Percentiles rank a stretch among this genome's conserved stretches.
These are phyloP conservation scores for Melieria crassipennis DNA, from an alignment of 2,888 invertebrate genomes.

Conservation along the genomic window DNA sequence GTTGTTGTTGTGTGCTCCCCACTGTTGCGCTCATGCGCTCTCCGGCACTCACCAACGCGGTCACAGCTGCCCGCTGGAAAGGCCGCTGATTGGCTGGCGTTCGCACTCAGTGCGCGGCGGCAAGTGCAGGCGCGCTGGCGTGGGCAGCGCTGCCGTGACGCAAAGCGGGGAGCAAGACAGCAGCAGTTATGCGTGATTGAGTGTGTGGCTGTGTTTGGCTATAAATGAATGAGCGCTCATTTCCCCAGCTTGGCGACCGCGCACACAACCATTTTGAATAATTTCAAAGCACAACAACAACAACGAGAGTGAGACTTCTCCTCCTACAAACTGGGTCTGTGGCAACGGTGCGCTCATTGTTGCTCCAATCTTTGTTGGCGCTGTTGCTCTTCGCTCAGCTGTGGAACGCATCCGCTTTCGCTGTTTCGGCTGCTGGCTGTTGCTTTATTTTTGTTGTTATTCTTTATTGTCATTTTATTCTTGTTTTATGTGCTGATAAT, in stretches of 20 bases:
- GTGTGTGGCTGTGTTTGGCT: slow-evolving; percentile 5
- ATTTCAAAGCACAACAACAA: not conserved
- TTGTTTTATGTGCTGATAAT: too few relatives aligned
- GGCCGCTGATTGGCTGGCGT: not conserved
- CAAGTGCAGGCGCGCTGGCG: not conserved
- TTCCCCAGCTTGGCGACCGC: slow-evolving; percentile 25
- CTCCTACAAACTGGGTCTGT: not conserved
- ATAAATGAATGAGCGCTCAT: not conserved
- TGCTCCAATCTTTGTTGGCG: not conserved
- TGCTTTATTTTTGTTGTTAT: slow-evolving; percentile 35
- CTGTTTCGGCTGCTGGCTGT: slow-evolving; percentile 15
- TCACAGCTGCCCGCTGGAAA: not conserved
- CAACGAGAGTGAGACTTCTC: not conserved
- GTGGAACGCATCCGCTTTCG: slow-evolving; percentile 29
- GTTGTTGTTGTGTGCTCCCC: slow-evolving; percentile 8
- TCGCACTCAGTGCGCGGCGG: not conserved
- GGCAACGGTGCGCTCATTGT: not conserved
- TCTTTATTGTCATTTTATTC: slow-evolving; percentile 6
- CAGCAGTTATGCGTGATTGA: slow-evolving; percentile 1
- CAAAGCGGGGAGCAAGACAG: not conserved
- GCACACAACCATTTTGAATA: slow-evolving; percentile 29
- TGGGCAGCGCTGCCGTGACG: not conserved
- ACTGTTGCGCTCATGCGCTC: slow-evolving; percentile 1
- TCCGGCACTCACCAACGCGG: not conserved
- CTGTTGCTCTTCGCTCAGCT: slow-evolving; percentile 4